Conservation (phyloP, 2,113 vertebrate genomes). For the Lampris incognitus region DNA sequence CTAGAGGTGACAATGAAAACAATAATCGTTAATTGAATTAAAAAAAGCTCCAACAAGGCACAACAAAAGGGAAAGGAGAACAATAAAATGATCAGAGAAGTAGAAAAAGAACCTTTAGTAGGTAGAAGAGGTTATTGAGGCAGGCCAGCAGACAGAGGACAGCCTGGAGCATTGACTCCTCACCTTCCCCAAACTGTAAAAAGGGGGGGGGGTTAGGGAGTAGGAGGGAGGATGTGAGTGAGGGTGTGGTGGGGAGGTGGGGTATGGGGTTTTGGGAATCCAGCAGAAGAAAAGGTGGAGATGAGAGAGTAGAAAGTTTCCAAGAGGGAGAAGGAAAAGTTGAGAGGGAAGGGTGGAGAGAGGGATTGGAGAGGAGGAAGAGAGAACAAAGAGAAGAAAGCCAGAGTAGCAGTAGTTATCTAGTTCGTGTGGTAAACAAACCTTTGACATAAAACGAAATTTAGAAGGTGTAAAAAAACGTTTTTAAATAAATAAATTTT, state of each 20-base stretch:
- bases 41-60: neutral
- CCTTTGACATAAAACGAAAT: neutral
- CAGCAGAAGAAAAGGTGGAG: neutral
- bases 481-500: too few species aligned
- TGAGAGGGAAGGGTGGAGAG: neutral
- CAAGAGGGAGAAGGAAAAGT: neutral
- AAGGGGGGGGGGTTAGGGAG: slow-evolving; percentile 78
- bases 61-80: neutral
- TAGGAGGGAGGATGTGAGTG: neutral
- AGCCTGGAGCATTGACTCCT: slow-evolving; percentile 94
- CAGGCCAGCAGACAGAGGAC: slow-evolving; percentile 96
- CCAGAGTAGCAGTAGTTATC: slow-evolving; percentile 9
- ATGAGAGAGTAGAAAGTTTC: neutral
- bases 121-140: slow-evolving; percentile 98
- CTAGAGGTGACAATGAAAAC: neutral
- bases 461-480: neutral
- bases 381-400: slow-evolving; percentile 17
- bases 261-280: neutral
- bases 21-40: too few species aligned
- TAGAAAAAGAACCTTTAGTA: slow-evolving; percentile 95
- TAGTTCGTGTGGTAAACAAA: neutral
- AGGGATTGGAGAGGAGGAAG: neutral
- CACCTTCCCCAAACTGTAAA: slow-evolving; percentile 90
- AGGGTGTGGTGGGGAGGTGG: neutral
- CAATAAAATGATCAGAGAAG: neutral